phyloP scores from a whole-genome alignment of 2,797 vertebrate genomes.

The Peromyscus nudipes region DNA sequence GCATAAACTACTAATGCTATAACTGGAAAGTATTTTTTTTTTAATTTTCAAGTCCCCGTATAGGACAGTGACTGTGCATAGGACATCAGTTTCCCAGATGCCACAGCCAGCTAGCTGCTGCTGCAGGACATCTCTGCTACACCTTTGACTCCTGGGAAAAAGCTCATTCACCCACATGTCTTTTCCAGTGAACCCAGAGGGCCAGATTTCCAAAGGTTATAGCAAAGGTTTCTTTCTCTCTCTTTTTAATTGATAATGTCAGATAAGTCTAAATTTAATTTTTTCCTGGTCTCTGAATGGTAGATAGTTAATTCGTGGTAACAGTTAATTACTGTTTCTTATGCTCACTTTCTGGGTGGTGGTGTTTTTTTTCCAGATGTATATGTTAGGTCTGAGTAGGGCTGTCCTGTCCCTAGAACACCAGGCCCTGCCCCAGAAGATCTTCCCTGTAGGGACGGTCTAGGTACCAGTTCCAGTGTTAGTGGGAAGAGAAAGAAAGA shows the following conservation, averaged over 20 bases:
- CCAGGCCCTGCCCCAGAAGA: neutral
- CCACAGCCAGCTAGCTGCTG: neutral
- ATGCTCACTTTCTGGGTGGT: neutral
- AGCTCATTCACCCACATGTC: neutral
- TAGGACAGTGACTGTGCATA: neutral
- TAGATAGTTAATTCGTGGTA: neutral
- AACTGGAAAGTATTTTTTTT: neutral
- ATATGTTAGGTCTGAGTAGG: neutral
- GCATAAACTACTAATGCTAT: neutral
- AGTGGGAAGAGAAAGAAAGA: neutral
- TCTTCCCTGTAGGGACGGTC: neutral
- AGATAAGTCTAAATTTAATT: neutral
- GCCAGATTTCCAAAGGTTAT: slow-evolving; percentile 23
- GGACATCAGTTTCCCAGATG: neutral
- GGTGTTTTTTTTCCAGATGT: slow-evolving; percentile 1
- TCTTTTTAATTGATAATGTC: neutral
- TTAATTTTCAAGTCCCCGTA: neutral
- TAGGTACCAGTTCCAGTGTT: neutral
- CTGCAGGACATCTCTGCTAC: neutral
- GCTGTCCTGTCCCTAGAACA: neutral
- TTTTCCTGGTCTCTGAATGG: neutral
- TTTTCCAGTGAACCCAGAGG: neutral
- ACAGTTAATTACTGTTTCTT: neutral
- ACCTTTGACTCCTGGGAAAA: neutral
- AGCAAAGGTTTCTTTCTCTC: neutral